A percentile compares a stretch with the other conserved stretches of the same genome.
phyloP scores from a whole-genome alignment of 2,113 vertebrate genomes.

The Todiramphus saurophagus region DNA sequence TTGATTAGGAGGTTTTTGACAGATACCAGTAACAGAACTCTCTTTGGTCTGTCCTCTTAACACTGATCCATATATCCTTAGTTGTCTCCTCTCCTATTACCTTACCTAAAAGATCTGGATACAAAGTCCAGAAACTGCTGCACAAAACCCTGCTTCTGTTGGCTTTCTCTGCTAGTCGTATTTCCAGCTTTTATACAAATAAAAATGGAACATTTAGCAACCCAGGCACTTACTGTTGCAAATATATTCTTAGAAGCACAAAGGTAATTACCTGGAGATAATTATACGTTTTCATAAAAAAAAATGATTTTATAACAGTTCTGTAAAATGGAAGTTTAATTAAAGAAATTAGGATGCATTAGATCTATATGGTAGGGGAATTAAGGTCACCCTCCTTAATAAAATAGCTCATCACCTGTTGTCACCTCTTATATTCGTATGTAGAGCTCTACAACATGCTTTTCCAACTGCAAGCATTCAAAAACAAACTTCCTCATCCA shows the following conservation, averaged over 20 bases:
- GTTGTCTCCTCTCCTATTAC: background rate
- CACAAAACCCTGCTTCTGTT: background rate
- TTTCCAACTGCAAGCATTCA: background rate
- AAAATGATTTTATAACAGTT: background rate
- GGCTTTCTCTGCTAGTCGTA: accelerated
- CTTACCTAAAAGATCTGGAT: background rate
- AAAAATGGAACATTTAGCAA: background rate
- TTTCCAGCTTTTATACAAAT: background rate
- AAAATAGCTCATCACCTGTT: background rate
- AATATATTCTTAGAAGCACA: background rate
- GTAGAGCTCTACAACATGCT: conserved; percentile 2
- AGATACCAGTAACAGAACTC: background rate
- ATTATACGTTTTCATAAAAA: background rate
- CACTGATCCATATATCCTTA: background rate
- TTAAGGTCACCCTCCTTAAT: background rate
- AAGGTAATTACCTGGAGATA: background rate
- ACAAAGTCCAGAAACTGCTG: background rate
- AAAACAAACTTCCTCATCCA: background rate
- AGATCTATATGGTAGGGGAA: background rate
- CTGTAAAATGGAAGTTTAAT: background rate
- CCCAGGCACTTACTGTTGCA: background rate
- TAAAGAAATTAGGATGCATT: background rate
- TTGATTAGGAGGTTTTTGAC: background rate
- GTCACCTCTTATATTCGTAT: background rate
- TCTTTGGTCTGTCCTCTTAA: background rate